Base-by-base conservation (phyloP, 2,888 invertebrate species). In the Theodoxus fluviatilis region DNA sequence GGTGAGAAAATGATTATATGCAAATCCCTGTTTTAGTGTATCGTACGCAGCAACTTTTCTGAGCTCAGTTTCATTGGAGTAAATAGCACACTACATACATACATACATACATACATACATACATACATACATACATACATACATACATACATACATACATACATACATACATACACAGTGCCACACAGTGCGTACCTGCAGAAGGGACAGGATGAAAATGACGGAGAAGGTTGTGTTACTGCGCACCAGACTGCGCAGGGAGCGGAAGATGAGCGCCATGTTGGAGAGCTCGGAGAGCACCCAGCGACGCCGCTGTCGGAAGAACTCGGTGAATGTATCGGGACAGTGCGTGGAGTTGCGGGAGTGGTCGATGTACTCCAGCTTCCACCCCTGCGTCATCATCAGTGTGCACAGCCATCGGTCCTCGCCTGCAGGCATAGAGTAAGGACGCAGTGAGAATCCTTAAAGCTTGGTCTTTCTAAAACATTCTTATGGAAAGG, bases 401-500 rank as follows among this genome's bases (percentile, higher is more conserved):
- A 80, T 74, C 40, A 80, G 71, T 12, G 80, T 80, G 66, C 80
- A 80, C 71, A 80, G 73, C 80, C 80, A 80, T 3, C 80, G 73
- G 68, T 80, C 80, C 66, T 80, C 80, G n/a, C 80, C 80, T 80
- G 69, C 25, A 2, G 25, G n/a, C 22, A 12, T 43, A 43, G 7
- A 43, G 15, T 43, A 43, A 43, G 6, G 22, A n/a, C 9, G 22
- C 9, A 7, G 9, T 7, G 22, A n/a, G 7, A 55, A 18, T 15
- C 22, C 22, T n/a, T 55, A 15, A 22, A 15, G 22, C 6, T 18
- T 7, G 7, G 12, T 55, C 15, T 22, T 9, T 55, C 22, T 7
- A 15, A 7, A 55, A n/a, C 18, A 31, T 25, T 31, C 59, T 37
- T 37, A 18, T n/a, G n/a, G n/a, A n/a, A n/a, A n/a, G n/a, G n/a